Conservation (phyloP, 2,797 vertebrate species). For the Molossus alvarezi region DNA sequence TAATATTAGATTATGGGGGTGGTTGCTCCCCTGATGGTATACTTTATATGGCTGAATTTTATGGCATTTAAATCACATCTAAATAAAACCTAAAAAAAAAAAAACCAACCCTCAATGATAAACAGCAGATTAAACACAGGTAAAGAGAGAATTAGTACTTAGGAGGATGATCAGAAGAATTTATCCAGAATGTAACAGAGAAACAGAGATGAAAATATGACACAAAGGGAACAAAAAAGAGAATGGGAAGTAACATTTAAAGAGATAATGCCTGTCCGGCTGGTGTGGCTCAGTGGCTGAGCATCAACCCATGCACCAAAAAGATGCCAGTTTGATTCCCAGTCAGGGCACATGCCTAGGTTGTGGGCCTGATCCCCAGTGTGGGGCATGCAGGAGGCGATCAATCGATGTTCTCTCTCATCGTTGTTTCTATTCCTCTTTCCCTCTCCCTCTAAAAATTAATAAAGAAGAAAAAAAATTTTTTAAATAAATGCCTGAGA, state of each 20-base stretch:
- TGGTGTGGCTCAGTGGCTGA: too few species aligned
- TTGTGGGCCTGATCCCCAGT: too few species aligned
- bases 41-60: neutral
- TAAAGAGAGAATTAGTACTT: neutral
- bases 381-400: too few species aligned
- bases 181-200: neutral
- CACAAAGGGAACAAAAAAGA: neutral
- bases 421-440: too few species aligned
- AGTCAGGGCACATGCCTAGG: too few species aligned
- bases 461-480: too few species aligned
- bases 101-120: neutral
- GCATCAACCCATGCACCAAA: too few species aligned
- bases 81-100: neutral
- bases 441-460: too few species aligned
- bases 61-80: neutral
- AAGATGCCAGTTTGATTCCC: too few species aligned
- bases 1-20: neutral
- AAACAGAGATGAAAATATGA: neutral
- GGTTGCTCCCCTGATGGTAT: neutral
- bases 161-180: neutral
- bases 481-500: neutral
- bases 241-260: neutral
- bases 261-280: neutral
- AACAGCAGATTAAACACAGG: neutral
- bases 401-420: too few species aligned